A percentile compares a stretch with the other conserved stretches of the same genome.
Conservation (phyloP, 2,113 vertebrate genomes). For the Phoenicopterus ruber region DNA sequence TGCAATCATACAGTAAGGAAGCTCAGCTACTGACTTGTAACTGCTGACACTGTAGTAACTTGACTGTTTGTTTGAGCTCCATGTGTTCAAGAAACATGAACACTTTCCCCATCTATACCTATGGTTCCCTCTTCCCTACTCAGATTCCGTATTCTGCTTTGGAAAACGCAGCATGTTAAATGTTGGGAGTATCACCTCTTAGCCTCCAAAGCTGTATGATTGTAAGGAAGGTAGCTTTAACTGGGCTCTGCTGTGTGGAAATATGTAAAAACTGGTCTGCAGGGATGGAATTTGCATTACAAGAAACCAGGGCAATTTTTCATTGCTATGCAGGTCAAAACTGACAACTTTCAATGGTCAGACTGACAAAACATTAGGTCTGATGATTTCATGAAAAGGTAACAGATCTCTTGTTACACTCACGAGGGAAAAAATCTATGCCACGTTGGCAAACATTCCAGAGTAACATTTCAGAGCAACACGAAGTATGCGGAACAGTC, state of each 20-base stretch:
- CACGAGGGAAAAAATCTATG: neutral
- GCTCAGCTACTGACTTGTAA: neutral
- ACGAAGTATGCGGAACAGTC: neutral
- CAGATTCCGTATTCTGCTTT: neutral
- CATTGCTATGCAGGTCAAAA: neutral
- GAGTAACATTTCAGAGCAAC: neutral
- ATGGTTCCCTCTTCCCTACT: neutral
- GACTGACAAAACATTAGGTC: neutral
- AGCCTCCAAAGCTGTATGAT: neutral
- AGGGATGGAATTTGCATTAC: neutral
- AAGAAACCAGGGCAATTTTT: neutral
- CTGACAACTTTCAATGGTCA: neutral
- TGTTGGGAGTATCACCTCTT: neutral
- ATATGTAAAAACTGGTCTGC: neutral
- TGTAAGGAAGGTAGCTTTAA: neutral
- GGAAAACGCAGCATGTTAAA: neutral
- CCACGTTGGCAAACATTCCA: neutral
- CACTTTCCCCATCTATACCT: neutral
- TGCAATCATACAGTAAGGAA: too few species aligned
- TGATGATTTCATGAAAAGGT: neutral
- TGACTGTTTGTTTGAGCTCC: neutral
- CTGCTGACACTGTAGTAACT: too few species aligned
- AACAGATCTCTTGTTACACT: neutral
- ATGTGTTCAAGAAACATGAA: neutral
- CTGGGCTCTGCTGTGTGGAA: neutral